These are phyloP conservation scores for Cerceris ruficornis DNA, from an alignment of 2,888 invertebrate species.

Conservation along the genomic window DNA sequence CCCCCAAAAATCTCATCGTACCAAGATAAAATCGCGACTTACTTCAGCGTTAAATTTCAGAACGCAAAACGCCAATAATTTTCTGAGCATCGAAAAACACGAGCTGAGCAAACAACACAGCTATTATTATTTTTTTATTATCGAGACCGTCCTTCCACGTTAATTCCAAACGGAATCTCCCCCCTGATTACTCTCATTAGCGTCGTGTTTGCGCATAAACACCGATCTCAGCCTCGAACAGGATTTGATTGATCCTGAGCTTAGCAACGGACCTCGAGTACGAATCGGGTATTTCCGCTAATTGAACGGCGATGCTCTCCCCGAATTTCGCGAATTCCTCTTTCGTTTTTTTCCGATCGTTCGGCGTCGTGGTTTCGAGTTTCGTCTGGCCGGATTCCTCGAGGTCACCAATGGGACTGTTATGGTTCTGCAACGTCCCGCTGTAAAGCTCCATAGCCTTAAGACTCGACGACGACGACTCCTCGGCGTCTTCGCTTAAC, in stretches of 20 bases:
- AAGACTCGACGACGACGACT: slow-evolving; percentile 66
- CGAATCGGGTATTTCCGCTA: slow-evolving; percentile 73
- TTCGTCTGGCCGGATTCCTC: slow-evolving; percentile 53
- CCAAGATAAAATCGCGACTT: too few relatives aligned
- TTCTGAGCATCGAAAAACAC: too few relatives aligned
- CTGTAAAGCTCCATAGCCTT: slow-evolving; percentile 63
- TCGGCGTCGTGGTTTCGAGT: slow-evolving; percentile 16
- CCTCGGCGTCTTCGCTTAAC: slow-evolving; percentile 70
- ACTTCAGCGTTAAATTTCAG: too few relatives aligned
- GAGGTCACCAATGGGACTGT: slow-evolving; percentile 48
- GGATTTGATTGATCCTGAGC: slow-evolving; percentile 73
- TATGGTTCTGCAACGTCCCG: slow-evolving; percentile 43
- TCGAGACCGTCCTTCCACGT: neutral
- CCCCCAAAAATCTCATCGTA: too few relatives aligned
- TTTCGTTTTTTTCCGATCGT: slow-evolving; percentile 63
- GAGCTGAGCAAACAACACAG: too few relatives aligned
- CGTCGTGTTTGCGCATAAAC: slow-evolving; percentile 70
- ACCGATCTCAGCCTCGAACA: slow-evolving; percentile 74
- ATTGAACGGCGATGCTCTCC: slow-evolving; percentile 72
- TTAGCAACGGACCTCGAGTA: slow-evolving; percentile 75
- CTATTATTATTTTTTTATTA: neutral
- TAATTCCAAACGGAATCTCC: neutral
- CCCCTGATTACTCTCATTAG: slow-evolving; percentile 45
- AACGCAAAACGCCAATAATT: too few relatives aligned
- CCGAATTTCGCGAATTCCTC: slow-evolving; percentile 72